phyloP scores from a whole-genome alignment of 2,797 vertebrate genomes.

The Cygnus olor region DNA sequence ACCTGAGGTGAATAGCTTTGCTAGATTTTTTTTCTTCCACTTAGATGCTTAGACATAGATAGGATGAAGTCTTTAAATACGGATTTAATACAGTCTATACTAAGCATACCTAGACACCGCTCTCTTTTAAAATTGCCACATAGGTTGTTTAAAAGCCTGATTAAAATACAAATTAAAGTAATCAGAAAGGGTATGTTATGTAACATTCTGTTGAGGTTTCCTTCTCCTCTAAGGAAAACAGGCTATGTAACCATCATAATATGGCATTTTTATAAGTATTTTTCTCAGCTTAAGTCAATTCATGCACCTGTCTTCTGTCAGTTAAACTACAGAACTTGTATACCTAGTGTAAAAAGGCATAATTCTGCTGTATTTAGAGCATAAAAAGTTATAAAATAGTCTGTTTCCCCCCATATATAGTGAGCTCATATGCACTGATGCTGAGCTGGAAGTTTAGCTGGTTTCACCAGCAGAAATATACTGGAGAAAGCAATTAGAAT shows the following conservation, averaged over 20 bases:
- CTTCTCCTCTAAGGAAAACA: background rate
- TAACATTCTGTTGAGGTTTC: fast-evolving
- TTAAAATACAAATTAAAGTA: background rate
- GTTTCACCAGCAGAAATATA: background rate
- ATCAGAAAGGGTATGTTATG: background rate
- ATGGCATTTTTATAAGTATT: background rate
- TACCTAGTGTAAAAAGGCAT: background rate
- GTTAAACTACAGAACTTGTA: background rate
- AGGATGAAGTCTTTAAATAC: background rate
- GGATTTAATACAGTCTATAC: background rate
- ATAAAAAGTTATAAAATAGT: background rate
- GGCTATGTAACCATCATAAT: background rate
- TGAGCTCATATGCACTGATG: background rate
- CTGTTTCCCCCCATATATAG: background rate
- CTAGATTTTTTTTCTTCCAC: background rate
- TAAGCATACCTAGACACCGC: fast-evolving
- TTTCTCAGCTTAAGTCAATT: background rate
- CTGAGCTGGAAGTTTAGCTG: background rate
- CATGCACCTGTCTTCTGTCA: background rate
- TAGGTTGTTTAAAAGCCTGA: background rate
- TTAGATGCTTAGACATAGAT: background rate
- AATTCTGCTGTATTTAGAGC: background rate
- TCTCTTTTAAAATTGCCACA: background rate
- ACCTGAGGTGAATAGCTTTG: background rate
- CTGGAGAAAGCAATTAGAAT: fast-evolving